A percentile compares a stretch with the other conserved stretches of the same genome.
phyloP scores from a whole-genome alignment of 1,140 invertebrate species.

The Bacillus rossius region DNA sequence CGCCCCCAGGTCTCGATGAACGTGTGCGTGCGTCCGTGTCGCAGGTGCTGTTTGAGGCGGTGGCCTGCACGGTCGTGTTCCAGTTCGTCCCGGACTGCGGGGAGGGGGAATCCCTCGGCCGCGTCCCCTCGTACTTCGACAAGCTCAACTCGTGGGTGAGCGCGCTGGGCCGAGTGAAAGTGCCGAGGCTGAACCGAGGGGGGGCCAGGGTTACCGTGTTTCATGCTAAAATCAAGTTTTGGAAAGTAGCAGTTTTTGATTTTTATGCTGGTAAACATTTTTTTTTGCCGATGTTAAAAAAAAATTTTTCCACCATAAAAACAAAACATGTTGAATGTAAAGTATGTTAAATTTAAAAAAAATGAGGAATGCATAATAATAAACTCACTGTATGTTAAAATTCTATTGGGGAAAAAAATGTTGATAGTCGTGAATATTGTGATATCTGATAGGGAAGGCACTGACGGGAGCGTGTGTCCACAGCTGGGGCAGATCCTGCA shows the following conservation, averaged over 20 bases:
- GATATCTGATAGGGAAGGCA: too few species aligned
- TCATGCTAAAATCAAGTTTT: too few species aligned
- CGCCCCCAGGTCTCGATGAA: too few species aligned
- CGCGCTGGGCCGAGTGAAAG: too few species aligned
- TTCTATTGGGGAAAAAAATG: not conserved
- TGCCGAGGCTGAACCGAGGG: too few species aligned
- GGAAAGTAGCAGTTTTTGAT: not conserved
- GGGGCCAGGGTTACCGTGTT: too few species aligned
- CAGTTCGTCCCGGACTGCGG: slow-evolving; percentile 69
- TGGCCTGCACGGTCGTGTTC: slow-evolving; percentile 80
- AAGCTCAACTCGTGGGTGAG: slow-evolving; percentile 83
- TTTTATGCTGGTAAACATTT: too few species aligned
- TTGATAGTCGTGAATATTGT: too few species aligned
- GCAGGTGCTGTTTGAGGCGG: slow-evolving; percentile 70
- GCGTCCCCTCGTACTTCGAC: slow-evolving; percentile 75
- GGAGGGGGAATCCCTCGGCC: slow-evolving; percentile 42
- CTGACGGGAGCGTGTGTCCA: too few species aligned
- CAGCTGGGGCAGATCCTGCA: slow-evolving; percentile 91
- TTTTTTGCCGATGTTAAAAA: not conserved
- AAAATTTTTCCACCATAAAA: not conserved
- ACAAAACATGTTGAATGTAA: not conserved
- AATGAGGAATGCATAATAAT: not conserved
- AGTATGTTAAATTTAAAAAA: slow-evolving; percentile 2
- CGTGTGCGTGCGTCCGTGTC: slow-evolving; percentile 31
- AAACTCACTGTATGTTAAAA: not conserved